These are phyloP conservation scores for Drosophila bocki DNA, from an alignment of 1,140 invertebrate species.

Conservation along the genomic window DNA sequence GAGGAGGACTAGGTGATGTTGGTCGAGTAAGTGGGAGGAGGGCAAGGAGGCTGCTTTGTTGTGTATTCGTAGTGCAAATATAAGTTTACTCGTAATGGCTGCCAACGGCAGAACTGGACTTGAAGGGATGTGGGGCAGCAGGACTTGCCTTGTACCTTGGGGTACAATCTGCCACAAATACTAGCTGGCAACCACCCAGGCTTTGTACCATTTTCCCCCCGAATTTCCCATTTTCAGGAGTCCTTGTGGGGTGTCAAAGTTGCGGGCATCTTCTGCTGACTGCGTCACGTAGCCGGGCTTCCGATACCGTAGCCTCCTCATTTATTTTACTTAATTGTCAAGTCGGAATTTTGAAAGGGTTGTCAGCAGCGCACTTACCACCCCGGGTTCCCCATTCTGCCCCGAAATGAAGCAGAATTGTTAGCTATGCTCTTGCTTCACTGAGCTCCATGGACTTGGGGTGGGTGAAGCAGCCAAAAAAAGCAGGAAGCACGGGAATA, in stretches of 20 bases:
- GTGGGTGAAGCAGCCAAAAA: not conserved
- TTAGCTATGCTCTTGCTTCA: conserved; percentile 63
- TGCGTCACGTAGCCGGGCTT: conserved; percentile 64
- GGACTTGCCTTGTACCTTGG: conserved; percentile 67
- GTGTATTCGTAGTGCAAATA: conserved; percentile 77
- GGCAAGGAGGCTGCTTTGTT: conserved; percentile 62
- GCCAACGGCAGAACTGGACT: conserved; percentile 55
- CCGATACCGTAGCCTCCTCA: conserved; percentile 59
- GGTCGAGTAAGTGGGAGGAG: not conserved
- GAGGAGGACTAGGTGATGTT: conserved; percentile 12
- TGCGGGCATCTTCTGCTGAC: conserved; percentile 70
- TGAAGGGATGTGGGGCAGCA: conserved; percentile 12
- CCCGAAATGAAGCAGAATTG: conserved; percentile 22
- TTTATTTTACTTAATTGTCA: conserved; percentile 84
- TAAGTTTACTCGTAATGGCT: conserved; percentile 80
- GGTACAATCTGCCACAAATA: conserved; percentile 81
- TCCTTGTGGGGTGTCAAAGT: conserved; percentile 64
- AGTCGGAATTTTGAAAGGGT: conserved; percentile 78
- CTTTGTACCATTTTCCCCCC: not conserved
- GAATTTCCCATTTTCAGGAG: conserved; percentile 4
- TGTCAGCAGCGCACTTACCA: conserved; percentile 57
- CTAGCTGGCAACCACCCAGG: conserved; percentile 49
- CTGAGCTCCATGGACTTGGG: conserved; percentile 18
- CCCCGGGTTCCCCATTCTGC: not conserved
- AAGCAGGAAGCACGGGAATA: conserved; percentile 20